Conservation (phyloP, 2,113 vertebrate genomes). For the Coptodon rendalli region DNA sequence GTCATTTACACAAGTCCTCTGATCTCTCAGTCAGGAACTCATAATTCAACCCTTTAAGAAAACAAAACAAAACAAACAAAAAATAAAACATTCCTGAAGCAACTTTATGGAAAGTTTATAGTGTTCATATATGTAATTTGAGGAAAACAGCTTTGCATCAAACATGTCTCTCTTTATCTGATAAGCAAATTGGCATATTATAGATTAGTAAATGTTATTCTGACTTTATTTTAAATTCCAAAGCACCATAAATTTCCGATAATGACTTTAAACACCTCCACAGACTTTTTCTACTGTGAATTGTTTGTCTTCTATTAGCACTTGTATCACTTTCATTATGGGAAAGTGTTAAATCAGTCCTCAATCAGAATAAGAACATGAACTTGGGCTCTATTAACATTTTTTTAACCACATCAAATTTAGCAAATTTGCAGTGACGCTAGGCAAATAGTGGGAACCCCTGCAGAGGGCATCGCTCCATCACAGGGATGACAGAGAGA, state of each 20-base stretch:
- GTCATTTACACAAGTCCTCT: background rate
- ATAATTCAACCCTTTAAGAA: background rate
- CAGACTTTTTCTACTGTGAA: background rate
- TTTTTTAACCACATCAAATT: background rate
- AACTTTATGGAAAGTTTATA: background rate
- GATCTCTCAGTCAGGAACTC: no score
- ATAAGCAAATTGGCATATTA: background rate
- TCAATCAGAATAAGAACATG: no score
- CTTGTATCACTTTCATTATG: background rate
- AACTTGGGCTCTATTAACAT: background rate
- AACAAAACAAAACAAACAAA: fast-evolving
- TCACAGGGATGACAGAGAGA: background rate
- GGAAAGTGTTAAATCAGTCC: background rate
- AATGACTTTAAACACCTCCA: background rate
- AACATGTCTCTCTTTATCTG: background rate
- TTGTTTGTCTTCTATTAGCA: background rate
- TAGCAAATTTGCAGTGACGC: background rate
- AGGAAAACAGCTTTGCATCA: background rate
- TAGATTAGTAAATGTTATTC: background rate
- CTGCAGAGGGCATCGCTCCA: background rate
- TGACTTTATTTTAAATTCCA: background rate
- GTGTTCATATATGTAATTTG: background rate
- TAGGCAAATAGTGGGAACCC: background rate
- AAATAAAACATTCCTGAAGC: no score
- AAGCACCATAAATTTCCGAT: background rate